Percentiles rank a stretch among this genome's conserved stretches.
phyloP scores from a whole-genome alignment of 2,797 vertebrate genomes.

The Tadarida brasiliensis region DNA sequence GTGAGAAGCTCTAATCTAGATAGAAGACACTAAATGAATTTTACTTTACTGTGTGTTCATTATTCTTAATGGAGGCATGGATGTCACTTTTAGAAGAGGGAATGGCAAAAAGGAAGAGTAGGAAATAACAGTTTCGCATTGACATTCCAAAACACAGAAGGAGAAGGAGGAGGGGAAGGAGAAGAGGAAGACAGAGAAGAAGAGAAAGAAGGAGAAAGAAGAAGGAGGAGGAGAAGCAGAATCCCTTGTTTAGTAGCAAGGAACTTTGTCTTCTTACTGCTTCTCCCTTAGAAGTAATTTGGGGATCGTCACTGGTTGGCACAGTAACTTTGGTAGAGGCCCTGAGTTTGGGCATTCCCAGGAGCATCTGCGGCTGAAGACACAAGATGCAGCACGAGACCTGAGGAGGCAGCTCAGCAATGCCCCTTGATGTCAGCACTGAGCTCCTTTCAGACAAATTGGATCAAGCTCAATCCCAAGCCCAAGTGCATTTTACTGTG shows the following conservation, averaged over 20 bases:
- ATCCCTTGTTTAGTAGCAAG: background rate
- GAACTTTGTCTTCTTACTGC: background rate
- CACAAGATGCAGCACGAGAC: background rate
- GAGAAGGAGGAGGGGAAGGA: background rate
- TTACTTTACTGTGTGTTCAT: background rate
- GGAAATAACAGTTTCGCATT: background rate
- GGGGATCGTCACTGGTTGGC: background rate
- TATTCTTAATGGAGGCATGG: background rate
- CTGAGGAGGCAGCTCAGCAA: fast-evolving
- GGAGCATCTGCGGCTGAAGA: background rate
- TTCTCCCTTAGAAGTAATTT: background rate
- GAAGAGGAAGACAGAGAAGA: too few species aligned
- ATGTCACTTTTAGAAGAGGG: background rate
- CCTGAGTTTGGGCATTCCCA: fast-evolving
- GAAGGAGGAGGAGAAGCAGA: background rate
- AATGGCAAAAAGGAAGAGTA: background rate
- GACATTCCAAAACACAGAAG: background rate
- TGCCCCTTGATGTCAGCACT: fast-evolving
- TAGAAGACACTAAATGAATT: background rate
- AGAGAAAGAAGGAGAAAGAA: background rate
- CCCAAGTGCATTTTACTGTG: fast-evolving
- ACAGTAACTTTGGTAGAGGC: background rate
- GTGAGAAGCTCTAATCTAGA: background rate
- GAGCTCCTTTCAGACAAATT: background rate
- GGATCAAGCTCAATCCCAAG: fast-evolving